Conservation (phyloP, 2,888 invertebrate species). For the Cryptocheilus praepositus region DNA sequence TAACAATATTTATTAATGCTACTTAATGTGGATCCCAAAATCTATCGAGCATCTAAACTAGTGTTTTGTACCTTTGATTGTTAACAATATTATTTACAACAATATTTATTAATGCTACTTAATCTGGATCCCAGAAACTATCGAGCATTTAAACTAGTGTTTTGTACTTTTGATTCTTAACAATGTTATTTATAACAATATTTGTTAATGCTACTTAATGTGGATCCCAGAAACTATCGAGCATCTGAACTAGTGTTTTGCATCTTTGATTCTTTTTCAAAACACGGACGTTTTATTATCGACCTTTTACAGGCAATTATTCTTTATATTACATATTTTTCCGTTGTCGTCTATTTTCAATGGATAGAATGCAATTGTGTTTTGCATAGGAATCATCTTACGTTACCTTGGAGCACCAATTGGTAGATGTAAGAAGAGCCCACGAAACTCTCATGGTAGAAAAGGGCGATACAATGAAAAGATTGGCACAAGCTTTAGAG, state of each 20-base stretch:
- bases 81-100: too few relatives aligned
- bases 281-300: conserved; percentile 8
- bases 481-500: conserved; percentile 79
- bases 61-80: too few relatives aligned
- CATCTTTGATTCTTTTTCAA: conserved; percentile 17
- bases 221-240: conserved; percentile 54
- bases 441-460: conserved; percentile 80
- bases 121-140: too few relatives aligned
- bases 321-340: too few relatives aligned
- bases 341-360: background rate
- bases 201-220: conserved; percentile 55
- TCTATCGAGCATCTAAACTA: too few relatives aligned
- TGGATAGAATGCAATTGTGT: background rate
- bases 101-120: too few relatives aligned
- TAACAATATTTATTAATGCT: too few relatives aligned
- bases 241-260: conserved; percentile 58
- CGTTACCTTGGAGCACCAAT: conserved; percentile 62
- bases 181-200: conserved; percentile 32
- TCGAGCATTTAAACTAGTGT: too few relatives aligned
- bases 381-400: conserved; percentile 62
- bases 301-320: too few relatives aligned
- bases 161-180: too few relatives aligned
- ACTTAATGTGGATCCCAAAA: too few relatives aligned
- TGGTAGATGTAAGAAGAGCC: conserved; percentile 77
- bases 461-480: conserved; percentile 80